A percentile compares a stretch with the other conserved stretches of the same genome.
phyloP scores from a whole-genome alignment of 2,888 invertebrate species.

The Amphimallon solstitiale region DNA sequence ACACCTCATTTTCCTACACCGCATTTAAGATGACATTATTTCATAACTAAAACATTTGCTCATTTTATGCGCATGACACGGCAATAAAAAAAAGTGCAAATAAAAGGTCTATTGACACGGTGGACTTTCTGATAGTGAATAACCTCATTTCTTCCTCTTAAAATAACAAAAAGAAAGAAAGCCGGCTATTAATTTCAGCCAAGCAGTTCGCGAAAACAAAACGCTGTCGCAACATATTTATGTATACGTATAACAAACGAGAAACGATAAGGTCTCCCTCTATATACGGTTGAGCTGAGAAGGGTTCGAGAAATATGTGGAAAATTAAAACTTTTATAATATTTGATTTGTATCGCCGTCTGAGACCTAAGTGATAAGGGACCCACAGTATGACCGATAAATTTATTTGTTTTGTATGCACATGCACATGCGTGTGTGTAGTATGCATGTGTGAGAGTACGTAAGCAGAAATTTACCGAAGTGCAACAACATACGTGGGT shows the following conservation, averaged over 20 bases:
- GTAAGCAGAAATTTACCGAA: slow-evolving; percentile 20
- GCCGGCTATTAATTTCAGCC: slow-evolving; percentile 18
- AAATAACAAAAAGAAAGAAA: slow-evolving; percentile 22
- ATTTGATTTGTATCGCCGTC: slow-evolving; percentile 41
- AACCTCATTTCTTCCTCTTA: slow-evolving; percentile 31
- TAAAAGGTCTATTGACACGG: slow-evolving; percentile 30
- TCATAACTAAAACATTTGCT: not conserved
- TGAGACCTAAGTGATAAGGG: slow-evolving; percentile 43
- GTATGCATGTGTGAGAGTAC: not conserved
- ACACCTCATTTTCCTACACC: too few relatives aligned
- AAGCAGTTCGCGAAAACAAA: slow-evolving; percentile 23
- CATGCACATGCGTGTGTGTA: slow-evolving; percentile 16
- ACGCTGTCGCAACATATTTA: slow-evolving; percentile 15
- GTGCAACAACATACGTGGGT: too few relatives aligned
- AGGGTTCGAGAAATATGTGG: slow-evolving; percentile 39
- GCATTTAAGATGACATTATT: too few relatives aligned
- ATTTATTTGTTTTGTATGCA: slow-evolving; percentile 54
- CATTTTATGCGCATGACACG: not conserved
- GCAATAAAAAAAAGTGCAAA: slow-evolving; percentile 22
- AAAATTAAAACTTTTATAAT: slow-evolving; percentile 44
- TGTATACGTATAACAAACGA: not conserved
- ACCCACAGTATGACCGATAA: slow-evolving; percentile 61
- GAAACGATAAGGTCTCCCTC: slow-evolving; percentile 1
- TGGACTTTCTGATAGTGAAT: slow-evolving; percentile 21
- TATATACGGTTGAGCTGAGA: not conserved